phyloP scores from a whole-genome alignment of 2,113 vertebrate species.

The Rhadina sibilatrix region DNA sequence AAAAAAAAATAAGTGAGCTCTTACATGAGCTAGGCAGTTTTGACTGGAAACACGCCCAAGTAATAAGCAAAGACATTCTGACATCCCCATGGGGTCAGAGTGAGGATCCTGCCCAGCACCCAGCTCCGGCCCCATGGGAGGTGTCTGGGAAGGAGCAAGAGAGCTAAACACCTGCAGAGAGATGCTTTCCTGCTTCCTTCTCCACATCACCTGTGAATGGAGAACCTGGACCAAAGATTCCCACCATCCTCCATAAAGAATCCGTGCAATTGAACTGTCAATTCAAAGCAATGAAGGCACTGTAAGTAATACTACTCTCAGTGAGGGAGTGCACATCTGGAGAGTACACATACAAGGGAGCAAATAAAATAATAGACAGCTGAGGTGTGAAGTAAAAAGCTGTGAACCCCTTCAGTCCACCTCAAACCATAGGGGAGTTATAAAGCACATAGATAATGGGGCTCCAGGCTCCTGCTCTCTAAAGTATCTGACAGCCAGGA shows the following conservation, averaged over 20 bases:
- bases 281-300: neutral
- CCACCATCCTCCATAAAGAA: neutral
- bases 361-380: neutral
- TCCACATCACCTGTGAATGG: neutral
- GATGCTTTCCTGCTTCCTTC: neutral
- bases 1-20: neutral
- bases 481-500: neutral
- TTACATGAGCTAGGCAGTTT: neutral
- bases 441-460: neutral
- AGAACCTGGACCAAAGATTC: neutral
- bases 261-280: accelerated
- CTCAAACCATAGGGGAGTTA: neutral
- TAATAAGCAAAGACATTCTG: neutral
- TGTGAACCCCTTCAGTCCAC: neutral
- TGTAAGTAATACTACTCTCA: neutral
- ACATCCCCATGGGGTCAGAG: neutral
- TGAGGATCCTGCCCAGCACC: neutral
- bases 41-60: neutral
- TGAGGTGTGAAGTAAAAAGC: neutral
- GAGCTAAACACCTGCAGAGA: neutral
- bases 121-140: neutral
- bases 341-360: neutral
- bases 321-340: neutral
- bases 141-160: neutral
- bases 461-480: neutral